Conservation (phyloP, 2,888 invertebrate species). For the Orgyia antiqua region DNA sequence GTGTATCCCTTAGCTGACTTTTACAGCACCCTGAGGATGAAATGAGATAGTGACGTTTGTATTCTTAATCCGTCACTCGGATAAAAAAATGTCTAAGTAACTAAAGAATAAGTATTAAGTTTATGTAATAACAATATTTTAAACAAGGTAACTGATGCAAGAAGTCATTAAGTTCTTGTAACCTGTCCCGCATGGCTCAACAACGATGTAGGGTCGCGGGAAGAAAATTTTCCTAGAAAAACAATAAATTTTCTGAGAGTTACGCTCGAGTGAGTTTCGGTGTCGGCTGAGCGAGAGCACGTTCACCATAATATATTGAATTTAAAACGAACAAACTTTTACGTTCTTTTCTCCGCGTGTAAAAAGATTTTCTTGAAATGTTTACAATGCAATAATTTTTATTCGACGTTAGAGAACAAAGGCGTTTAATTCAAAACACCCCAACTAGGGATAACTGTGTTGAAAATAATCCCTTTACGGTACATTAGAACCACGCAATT, state of each 20-base stretch:
- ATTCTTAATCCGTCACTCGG: no score
- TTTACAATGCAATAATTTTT: conserved; percentile 69
- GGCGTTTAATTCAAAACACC: conserved; percentile 20
- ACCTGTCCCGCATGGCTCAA: conserved; percentile 50
- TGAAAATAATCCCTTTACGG: conserved; percentile 14
- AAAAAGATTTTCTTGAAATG: conserved; percentile 72
- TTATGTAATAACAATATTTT: background rate
- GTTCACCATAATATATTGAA: conserved; percentile 78
- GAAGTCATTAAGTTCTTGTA: conserved; percentile 60
- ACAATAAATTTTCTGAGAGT: conserved; percentile 76
- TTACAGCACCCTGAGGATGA: no score
- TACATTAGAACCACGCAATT: conserved; percentile 12
- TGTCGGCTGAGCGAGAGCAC: conserved; percentile 75
- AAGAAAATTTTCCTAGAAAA: conserved; percentile 76
- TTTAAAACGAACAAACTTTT: conserved; percentile 77
- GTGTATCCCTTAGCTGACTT: no score
- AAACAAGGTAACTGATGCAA: conserved; percentile 33
- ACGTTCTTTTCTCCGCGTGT: conserved; percentile 62
- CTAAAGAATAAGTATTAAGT: no score
- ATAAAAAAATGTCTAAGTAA: no score
- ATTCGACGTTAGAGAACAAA: conserved; percentile 42
- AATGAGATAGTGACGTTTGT: no score
- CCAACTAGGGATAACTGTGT: conserved; percentile 5
- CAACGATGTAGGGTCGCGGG: conserved; percentile 54
- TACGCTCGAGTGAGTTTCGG: conserved; percentile 76